phyloP scores from a whole-genome alignment of 2,888 invertebrate species.

The Micoletzkya japonica region DNA sequence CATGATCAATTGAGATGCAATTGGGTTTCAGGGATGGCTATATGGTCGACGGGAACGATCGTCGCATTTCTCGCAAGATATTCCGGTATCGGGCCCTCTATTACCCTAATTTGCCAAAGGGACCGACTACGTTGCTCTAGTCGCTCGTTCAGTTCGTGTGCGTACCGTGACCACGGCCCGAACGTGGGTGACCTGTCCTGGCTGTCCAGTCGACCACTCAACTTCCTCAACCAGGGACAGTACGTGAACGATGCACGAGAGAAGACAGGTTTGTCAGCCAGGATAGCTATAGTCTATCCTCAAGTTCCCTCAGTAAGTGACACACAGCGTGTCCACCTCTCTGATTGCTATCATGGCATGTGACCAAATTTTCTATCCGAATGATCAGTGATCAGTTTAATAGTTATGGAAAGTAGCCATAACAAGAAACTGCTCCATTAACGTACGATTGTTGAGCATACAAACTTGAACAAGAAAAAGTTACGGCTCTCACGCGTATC shows the following conservation, averaged over 20 bases:
- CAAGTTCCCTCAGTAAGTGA: no score
- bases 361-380: no score
- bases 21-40: constrained; percentile 15
- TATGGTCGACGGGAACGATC: constrained; percentile 26
- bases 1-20: no score
- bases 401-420: no score
- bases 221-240: constrained; percentile 21
- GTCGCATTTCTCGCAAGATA: constrained; percentile 20
- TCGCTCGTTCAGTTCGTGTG: constrained; percentile 11
- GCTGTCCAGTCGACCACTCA: not conserved
- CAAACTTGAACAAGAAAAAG: no score
- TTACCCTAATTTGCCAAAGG: not conserved
- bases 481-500: no score
- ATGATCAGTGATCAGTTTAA: no score
- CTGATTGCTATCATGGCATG: no score
- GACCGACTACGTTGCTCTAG: not conserved
- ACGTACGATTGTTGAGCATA: no score
- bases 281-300: no score
- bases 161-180: constrained; percentile 14
- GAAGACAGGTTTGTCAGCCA: constrained; percentile 6
- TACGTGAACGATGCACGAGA: constrained; percentile 23
- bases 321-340: no score
- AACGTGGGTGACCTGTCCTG: constrained; percentile 14
- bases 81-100: constrained; percentile 1
- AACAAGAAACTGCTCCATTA: no score